Percentiles rank a stretch among this genome's conserved stretches.
phyloP scores from a whole-genome alignment of 2,888 invertebrate genomes.

The Esperia sulphurella region DNA sequence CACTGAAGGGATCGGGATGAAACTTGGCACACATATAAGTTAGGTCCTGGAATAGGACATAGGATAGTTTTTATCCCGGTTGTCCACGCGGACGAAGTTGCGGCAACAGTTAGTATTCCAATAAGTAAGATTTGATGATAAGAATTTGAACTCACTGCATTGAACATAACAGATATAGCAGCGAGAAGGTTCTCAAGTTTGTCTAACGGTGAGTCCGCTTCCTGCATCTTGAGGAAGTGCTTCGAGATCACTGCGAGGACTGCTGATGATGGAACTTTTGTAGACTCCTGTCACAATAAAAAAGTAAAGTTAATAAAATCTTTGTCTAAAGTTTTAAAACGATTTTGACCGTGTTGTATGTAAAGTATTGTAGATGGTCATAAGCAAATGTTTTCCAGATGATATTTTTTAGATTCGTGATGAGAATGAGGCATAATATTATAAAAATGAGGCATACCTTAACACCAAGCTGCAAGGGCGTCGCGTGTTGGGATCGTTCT shows the following conservation, averaged over 20 bases:
- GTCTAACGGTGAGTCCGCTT: constrained; percentile 94
- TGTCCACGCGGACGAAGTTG: no score
- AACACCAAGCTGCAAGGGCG: constrained; percentile 84
- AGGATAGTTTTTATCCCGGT: no score
- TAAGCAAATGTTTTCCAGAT: no score
- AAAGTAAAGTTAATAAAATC: neutral
- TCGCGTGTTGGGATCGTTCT: constrained; percentile 83
- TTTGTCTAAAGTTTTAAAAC: neutral
- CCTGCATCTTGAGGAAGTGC: constrained; percentile 90
- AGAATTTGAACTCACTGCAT: constrained; percentile 77
- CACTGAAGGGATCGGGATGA: no score
- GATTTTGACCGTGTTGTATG: no score
- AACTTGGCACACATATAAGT: no score
- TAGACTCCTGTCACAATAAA: constrained; percentile 75
- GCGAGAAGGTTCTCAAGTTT: constrained; percentile 95
- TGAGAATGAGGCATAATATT: no score
- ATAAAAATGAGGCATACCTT: constrained; percentile 75
- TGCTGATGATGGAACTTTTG: constrained; percentile 86
- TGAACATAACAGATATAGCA: constrained; percentile 92
- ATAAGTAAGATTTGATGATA: neutral
- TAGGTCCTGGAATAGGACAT: no score
- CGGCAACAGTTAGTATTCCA: no score
- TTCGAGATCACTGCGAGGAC: constrained; percentile 88
- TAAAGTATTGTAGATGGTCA: no score
- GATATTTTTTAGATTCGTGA: no score